Base-by-base conservation (phyloP, 1,140 invertebrate species). In the Microplitis mediator region DNA sequence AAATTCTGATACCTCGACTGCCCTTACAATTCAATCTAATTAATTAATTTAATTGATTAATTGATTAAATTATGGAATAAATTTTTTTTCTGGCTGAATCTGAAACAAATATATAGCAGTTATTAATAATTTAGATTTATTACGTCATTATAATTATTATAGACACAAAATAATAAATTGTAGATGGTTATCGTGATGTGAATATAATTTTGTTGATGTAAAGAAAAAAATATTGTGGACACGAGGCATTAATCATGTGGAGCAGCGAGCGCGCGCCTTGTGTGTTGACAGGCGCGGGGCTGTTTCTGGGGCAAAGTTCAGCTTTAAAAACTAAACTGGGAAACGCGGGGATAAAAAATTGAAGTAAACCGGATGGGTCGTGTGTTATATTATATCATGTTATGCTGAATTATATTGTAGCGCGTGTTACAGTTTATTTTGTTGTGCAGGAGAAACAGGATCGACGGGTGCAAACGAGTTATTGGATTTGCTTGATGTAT, bases 211-310 rank as follows among this genome's bases (percentile, higher is more conserved):
- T 86, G 84, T 86, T 86, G 85, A 65, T 84, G 71, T 76, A 80
- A 77, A 75, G 84, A 85, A 81, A 86, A 86, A 82, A 82, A 82
- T 70, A 80, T 45, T 45, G 81, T 79, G 79, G 64, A 65, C 63
- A 75, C 35, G 23, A 51, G 67, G 79, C 82, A 86, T 87, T 85
- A 85, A 84, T 87, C 85, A 87, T 85, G 76, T 75, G 51, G 74
- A 69, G n/a, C 39, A 45, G 39, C 14, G 32, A 51, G 72, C 80
- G 79, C 85, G 80, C 82, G 84, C 83, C 84, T 81, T 80, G 74
- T 86, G 84, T 87, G 86, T 87, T 87, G 86, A 87, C 86, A 87
- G 82, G 80, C 64, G 60, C 78, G 72, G 77, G 80, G 82, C 81
- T 76, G 78, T 81, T 85, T 82, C 61, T 72, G 66, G 84, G 85